Percentiles rank a stretch among this genome's conserved stretches.
These are phyloP conservation scores for Lochmaea capreae DNA, from an alignment of 2,888 invertebrate genomes.

Conservation along the genomic window DNA sequence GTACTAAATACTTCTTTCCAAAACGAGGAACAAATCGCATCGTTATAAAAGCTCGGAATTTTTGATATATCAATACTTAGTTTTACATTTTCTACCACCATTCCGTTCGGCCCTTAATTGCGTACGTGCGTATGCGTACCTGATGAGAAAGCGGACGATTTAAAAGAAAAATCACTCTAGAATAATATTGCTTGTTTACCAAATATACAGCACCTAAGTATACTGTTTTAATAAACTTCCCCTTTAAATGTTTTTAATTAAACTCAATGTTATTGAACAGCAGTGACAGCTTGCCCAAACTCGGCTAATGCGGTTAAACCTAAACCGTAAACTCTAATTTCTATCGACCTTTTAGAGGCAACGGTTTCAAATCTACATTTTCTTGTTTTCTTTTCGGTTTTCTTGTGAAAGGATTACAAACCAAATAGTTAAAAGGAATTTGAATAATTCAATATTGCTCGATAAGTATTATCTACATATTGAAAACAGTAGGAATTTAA, in stretches of 20 bases:
- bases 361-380: slow-evolving; percentile 3
- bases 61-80: background rate
- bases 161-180: too few relatives aligned
- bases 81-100: background rate
- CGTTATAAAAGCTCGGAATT: background rate
- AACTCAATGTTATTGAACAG: slow-evolving; percentile 5
- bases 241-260: slow-evolving; percentile 2
- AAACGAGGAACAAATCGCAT: background rate
- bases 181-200: background rate
- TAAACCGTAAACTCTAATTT: slow-evolving; percentile 15
- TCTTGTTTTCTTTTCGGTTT: slow-evolving; percentile 15
- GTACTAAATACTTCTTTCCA: background rate
- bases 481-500: slow-evolving; percentile 27
- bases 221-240: too few relatives aligned
- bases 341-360: slow-evolving; percentile 14
- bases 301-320: background rate
- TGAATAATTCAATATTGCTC: slow-evolving; percentile 24
- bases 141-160: too few relatives aligned
- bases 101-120: background rate
- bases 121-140: background rate
- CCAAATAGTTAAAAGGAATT: slow-evolving; percentile 21
- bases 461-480: slow-evolving; percentile 7
- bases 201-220: background rate
- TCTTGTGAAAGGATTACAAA: background rate
- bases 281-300: background rate